Base-by-base conservation (phyloP, 2,888 invertebrate species). In the Schrankia costaestrigalis region DNA sequence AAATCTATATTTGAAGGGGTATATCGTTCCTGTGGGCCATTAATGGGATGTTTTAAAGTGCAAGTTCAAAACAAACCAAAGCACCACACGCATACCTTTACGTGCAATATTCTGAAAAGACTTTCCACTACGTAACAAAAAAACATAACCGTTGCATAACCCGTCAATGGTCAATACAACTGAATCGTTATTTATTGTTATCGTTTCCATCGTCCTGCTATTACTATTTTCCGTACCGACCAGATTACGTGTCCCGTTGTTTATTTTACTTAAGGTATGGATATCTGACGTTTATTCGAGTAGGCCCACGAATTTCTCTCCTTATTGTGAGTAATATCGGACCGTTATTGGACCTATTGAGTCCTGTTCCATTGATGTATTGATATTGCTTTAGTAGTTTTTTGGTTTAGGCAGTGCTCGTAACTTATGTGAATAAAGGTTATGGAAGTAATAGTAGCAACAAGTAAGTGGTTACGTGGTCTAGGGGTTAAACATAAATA, bases 181-280 rank as follows among this genome's bases (percentile, higher is more conserved):
- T 55, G 57, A 63, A 72, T 75, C 76, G 76, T 80, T 73, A 81
- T 77, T 80, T 81, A 81, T 73, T 63, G 72, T 79, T 78, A 80
- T 72, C 66, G 76, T 66, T 63, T 59, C 72, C 67, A 73, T 72
- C 70, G 46, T 58, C 56, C 50, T 56, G 55, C 39, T 51, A 46
- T 46, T 45, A 52, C 48, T 46, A 49, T 48, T 55, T 56, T 54
- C 34, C 40, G 42, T 46, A 46, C 29, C 28, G 33, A 28, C 35
- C 48, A 59, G 55, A 63, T 67, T 60, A 56, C 45, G 40, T 52
- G 49, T 35, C 52, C 53, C 57, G 66, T 65, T 71, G 68, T 74
- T 71, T 76, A 66, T 77, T 75, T 68, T 70, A 67, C 64, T 76
- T 73, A 74, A 62, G 59, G 58, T 52, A 57, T 64, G 34, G 61